A percentile compares a stretch with the other conserved stretches of the same genome.
Evolutionary conservation across 2,888 invertebrate genomes (phyloP).

Genomic region (Euphydryas editha): DNA sequence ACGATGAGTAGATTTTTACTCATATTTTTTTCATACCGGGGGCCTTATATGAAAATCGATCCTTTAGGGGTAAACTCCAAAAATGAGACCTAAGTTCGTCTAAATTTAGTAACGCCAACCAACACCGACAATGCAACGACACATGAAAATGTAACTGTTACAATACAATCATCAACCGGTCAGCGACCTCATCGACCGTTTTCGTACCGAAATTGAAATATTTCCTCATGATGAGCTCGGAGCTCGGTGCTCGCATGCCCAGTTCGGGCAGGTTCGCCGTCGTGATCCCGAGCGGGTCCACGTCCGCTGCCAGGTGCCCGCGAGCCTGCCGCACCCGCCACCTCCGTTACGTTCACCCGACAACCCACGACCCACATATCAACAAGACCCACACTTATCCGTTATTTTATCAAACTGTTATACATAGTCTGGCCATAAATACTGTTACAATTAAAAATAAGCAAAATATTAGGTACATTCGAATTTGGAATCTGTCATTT

Average conservation of each 20-base stretch:
- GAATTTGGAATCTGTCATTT: too few relatives aligned
- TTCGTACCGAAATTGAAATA: constrained; percentile 81
- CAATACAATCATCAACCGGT: constrained; percentile 48
- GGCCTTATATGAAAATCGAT: too few relatives aligned
- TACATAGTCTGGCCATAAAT: too few relatives aligned
- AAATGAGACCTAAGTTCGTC: background rate
- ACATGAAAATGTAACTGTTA: constrained; percentile 55
- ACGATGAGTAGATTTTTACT: too few relatives aligned
- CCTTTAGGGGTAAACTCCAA: too few relatives aligned
- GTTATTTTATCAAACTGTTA: background rate
- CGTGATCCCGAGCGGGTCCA: constrained; percentile 97
- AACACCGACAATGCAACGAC: background rate
- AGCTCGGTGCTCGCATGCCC: constrained; percentile 78
- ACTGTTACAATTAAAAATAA: too few relatives aligned
- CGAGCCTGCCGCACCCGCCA: constrained; percentile 88
- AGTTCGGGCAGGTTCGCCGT: constrained; percentile 85
- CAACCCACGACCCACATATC: constrained; percentile 66
- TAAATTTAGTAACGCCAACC: constrained; percentile 19
- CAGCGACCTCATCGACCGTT: constrained; percentile 44
- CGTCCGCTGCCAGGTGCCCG: constrained; percentile 95
- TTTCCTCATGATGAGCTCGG: constrained; percentile 84
- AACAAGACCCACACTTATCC: constrained; percentile 32
- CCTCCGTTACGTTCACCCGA: constrained; percentile 55
- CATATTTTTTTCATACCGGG: too few relatives aligned
- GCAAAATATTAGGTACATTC: too few relatives aligned